Base-by-base conservation (phyloP, 2,888 invertebrate genomes). In the Galerucella calmariensis region DNA sequence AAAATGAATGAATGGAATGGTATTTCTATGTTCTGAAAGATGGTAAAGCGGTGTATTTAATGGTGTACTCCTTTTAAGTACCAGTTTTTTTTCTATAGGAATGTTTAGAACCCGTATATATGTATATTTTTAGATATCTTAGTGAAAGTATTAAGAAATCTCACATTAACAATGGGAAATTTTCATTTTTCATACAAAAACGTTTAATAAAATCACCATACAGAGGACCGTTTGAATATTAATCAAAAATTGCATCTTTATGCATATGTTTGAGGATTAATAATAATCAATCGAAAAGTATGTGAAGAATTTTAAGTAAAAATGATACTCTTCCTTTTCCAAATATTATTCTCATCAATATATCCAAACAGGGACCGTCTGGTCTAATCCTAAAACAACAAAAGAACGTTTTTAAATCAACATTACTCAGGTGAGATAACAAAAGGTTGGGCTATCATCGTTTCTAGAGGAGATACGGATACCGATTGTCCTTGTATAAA, bases 341-440 rank as follows among this genome's bases (percentile, higher is more conserved):
- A 76, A 74, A 76, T 76, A 76, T 74, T 76, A 72, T 72, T 74
- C 67, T 69, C 68, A 74, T 72, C 74, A 62, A 72, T 76, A 74
- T 72, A 72, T 72, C 71, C 69, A 72, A 72, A 74, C 73, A 72
- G 35, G 67, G 73, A 27, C 69, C 69, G 77, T 71, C 72, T 70
- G 67, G 73, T 67, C 63, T 78, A 79, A 79, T 79, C 82, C 81
- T 83, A 83, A 81, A 81, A 83, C 79, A 83, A 83, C 81, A 81
- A 61, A 62, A 71, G 56, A 56, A 66, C 72, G 72, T 63, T 77
- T 77, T 76, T 76, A 79, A 82, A 79, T 77, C 76, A 80, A 81
- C 81, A 80, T 76, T 74, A 75, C 79, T 79, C 79, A 82, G 82
- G 81, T 82, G 81, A 78, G 80, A 81, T 80, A 81, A 82, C 81